Evolutionary conservation across 2,113 vertebrate species (phyloP).

Genomic region (Chaetorhynchus papuensis): DNA sequence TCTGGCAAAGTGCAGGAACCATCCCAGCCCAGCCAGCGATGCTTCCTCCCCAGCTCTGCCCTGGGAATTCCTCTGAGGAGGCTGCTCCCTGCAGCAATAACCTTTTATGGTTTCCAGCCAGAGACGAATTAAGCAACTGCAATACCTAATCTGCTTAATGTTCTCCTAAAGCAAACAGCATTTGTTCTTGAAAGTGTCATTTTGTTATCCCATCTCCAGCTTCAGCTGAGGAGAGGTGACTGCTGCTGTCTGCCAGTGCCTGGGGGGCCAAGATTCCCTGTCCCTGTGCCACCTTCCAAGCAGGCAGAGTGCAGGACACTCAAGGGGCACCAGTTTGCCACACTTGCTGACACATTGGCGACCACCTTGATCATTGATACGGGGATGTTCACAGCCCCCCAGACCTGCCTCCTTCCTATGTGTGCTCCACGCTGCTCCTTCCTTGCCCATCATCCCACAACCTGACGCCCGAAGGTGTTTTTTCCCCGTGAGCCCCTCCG

Average conservation of each 20-base stretch:
- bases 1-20: neutral
- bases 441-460: neutral
- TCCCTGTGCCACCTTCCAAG: neutral
- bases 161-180: constrained; percentile 21
- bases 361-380: neutral
- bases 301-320: accelerated
- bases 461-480: accelerated
- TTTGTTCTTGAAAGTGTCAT: constrained; percentile 6
- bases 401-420: neutral
- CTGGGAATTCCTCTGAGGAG: constrained; percentile 46
- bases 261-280: neutral
- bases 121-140: constrained; percentile 10
- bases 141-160: constrained; percentile 27
- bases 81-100: constrained; percentile 35
- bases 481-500: accelerated
- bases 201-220: neutral
- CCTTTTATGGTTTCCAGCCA: constrained; percentile 69
- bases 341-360: accelerated
- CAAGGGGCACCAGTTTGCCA: neutral
- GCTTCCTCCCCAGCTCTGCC: neutral
- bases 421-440: accelerated
- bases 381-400: neutral
- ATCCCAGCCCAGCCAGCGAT: neutral
- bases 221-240: neutral
- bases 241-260: neutral